These are phyloP conservation scores for Onthophagus taurus DNA, from an alignment of 1,140 invertebrate genomes.

Conservation along the genomic window DNA sequence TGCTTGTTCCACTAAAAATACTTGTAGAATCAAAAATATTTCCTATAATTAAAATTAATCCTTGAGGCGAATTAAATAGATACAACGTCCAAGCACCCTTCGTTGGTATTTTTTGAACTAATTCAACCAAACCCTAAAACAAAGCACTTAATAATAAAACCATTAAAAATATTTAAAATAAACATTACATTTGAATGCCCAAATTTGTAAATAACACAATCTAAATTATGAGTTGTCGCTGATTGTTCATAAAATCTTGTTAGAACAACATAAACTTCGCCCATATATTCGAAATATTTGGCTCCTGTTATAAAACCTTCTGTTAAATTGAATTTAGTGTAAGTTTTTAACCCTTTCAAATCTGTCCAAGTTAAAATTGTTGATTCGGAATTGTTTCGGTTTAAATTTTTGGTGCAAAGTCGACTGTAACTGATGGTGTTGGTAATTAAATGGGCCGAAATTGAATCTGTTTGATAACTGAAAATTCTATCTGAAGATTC, in stretches of 20 bases:
- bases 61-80: slow-evolving; percentile 25
- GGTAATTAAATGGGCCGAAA: slow-evolving; percentile 26
- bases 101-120: slow-evolving; percentile 26
- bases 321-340: too few relatives aligned
- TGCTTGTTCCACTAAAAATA: slow-evolving; percentile 13
- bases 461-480: slow-evolving; percentile 23
- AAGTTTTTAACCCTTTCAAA: too few relatives aligned
- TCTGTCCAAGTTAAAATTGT: too few relatives aligned
- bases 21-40: slow-evolving; percentile 14
- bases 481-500: slow-evolving; percentile 26
- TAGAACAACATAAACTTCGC: slow-evolving; percentile 24
- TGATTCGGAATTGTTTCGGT: too few relatives aligned
- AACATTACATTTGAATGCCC: slow-evolving; percentile 20
- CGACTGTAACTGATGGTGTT: slow-evolving; percentile 26
- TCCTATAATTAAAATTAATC: slow-evolving; percentile 27
- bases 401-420: slow-evolving; percentile 22
- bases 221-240: slow-evolving; percentile 21
- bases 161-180: not conserved
- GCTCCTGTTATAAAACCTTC: slow-evolving; percentile 30
- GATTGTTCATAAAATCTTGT: slow-evolving; percentile 25
- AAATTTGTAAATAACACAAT: slow-evolving; percentile 24
- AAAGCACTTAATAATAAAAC: not conserved
- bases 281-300: slow-evolving; percentile 27
- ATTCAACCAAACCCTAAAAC: slow-evolving; percentile 18
- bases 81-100: slow-evolving; percentile 20